These are phyloP conservation scores for Drosophila santomea DNA, from an alignment of 1,140 invertebrate species.

Conservation along the genomic window DNA sequence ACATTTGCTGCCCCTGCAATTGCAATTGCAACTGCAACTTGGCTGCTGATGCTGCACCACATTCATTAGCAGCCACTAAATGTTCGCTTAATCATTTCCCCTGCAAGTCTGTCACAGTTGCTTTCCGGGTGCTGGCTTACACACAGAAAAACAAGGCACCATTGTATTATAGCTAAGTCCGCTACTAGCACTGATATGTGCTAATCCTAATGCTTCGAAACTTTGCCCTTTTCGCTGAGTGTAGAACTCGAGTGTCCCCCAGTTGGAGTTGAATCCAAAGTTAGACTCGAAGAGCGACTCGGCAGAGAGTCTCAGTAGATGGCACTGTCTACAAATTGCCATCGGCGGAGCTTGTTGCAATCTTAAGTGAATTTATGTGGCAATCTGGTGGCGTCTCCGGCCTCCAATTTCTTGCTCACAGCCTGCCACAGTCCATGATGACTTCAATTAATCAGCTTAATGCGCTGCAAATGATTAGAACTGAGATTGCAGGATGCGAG, in stretches of 20 bases:
- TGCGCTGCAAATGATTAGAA: conserved; percentile 51
- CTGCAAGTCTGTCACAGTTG: conserved; percentile 50
- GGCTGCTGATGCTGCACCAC: conserved; percentile 64
- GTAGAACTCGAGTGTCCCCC: conserved; percentile 48
- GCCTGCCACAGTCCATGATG: conserved; percentile 71
- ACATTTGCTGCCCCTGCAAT: conserved; percentile 66
- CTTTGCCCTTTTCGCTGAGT: not conserved
- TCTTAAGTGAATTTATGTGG: conserved; percentile 80
- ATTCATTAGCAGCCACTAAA: conserved; percentile 82
- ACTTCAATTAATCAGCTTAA: conserved; percentile 81
- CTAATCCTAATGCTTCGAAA: not conserved
- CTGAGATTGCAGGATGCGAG: conserved; percentile 63
- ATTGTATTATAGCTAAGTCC: no score
- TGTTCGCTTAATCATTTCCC: conserved; percentile 74
- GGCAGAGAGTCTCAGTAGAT: conserved; percentile 27
- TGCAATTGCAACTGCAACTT: conserved; percentile 27
- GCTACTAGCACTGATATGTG: no score
- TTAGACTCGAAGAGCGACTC: not conserved
- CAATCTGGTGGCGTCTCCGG: conserved; percentile 62
- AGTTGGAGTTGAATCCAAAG: conserved; percentile 9
- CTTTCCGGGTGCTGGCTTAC: conserved; percentile 48
- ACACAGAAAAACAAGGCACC: not conserved
- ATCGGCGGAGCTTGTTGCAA: conserved; percentile 60
- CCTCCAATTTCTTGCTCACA: conserved; percentile 45
- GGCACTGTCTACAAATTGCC: conserved; percentile 57